Conservation (phyloP, 1,140 invertebrate species). For the Leptonema lineaticorne region DNA sequence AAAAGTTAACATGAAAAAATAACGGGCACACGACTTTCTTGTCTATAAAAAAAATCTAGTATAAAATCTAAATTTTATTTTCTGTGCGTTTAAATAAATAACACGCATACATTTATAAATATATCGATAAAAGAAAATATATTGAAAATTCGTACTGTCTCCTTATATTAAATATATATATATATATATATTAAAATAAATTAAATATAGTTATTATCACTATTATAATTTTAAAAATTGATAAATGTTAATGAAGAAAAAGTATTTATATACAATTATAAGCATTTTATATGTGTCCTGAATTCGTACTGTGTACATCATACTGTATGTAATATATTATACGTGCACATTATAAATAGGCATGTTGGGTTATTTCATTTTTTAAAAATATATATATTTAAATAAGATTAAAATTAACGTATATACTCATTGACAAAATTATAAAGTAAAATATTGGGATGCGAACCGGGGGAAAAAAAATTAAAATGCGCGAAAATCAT, state of each 20-base stretch:
- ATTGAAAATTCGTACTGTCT: constrained; percentile 27
- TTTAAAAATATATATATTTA: too few species aligned
- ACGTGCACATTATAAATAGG: not conserved
- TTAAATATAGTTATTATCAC: too few species aligned
- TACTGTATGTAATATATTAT: not conserved
- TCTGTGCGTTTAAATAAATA: not conserved
- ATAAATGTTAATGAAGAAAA: constrained; percentile 19
- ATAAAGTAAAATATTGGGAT: too few species aligned
- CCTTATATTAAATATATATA: constrained; percentile 12
- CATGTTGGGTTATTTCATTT: too few species aligned
- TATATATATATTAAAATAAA: too few species aligned
- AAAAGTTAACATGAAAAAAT: not conserved
- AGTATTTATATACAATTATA: constrained; percentile 25
- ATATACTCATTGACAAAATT: too few species aligned
- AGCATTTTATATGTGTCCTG: constrained; percentile 27
- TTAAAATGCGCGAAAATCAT: too few species aligned
- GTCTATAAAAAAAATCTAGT: not conserved
- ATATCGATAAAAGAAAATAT: too few species aligned
- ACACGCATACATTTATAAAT: not conserved
- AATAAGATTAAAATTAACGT: too few species aligned
- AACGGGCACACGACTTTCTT: not conserved
- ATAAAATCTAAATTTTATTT: constrained; percentile 1
- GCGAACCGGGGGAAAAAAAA: not conserved
- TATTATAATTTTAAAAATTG: too few species aligned
- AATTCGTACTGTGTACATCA: not conserved